phyloP scores from a whole-genome alignment of 2,888 invertebrate species.

The Orthosia incerta region DNA sequence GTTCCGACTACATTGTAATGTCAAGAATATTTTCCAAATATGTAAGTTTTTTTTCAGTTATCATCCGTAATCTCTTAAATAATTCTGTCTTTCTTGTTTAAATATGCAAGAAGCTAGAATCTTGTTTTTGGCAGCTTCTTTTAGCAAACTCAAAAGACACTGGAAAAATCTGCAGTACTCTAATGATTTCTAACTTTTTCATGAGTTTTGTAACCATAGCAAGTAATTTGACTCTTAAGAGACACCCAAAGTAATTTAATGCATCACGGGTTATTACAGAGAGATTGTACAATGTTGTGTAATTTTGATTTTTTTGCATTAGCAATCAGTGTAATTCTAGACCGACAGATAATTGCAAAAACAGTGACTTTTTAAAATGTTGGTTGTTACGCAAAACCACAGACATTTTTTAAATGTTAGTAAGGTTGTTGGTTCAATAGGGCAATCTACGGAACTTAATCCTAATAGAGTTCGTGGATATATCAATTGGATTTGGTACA shows the following conservation, averaged over 20 bases:
- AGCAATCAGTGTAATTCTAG: neutral
- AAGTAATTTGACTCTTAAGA: neutral
- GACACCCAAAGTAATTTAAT: conserved; percentile 23
- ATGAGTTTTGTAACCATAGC: conserved; percentile 1
- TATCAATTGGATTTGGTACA: neutral
- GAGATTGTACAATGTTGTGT: conserved; percentile 2
- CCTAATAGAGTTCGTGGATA: too few species aligned
- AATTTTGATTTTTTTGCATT: neutral
- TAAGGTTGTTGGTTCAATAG: neutral
- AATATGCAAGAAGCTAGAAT: neutral
- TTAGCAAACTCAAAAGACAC: too few species aligned
- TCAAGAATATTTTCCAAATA: too few species aligned
- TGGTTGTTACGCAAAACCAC: too few species aligned
- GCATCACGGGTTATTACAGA: conserved; percentile 6
- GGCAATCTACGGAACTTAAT: too few species aligned
- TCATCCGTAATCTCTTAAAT: too few species aligned
- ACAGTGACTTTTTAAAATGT: neutral
- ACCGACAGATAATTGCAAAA: neutral
- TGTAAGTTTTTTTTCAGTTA: too few species aligned
- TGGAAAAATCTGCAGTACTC: too few species aligned
- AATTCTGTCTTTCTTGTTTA: neutral
- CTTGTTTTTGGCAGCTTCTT: too few species aligned
- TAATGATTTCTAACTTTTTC: neutral
- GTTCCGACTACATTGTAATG: too few species aligned
- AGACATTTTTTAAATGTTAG: too few species aligned